These are phyloP conservation scores for Poeciliopsis gracilis DNA, from an alignment of 2,797 vertebrate species.

Conservation along the genomic window DNA sequence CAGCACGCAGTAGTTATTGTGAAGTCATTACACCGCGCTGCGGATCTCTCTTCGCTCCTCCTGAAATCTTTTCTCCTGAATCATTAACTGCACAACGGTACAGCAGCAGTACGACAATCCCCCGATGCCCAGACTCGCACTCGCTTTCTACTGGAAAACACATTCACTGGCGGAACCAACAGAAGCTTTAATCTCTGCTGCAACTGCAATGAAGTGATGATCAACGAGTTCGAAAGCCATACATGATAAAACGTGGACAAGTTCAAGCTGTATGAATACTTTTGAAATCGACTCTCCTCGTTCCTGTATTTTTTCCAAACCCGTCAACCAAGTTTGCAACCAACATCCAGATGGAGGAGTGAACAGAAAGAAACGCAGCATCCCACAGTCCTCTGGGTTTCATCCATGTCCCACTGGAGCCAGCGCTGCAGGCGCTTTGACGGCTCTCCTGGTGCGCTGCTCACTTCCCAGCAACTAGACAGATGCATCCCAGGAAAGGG, in stretches of 20 bases:
- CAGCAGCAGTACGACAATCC: background rate
- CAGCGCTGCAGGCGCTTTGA: constrained; percentile 30
- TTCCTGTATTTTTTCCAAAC: constrained; percentile 11
- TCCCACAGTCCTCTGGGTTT: constrained; percentile 42
- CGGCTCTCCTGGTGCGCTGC: constrained; percentile 35
- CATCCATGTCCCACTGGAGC: constrained; percentile 10
- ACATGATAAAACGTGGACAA: background rate
- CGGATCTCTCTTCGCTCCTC: constrained; percentile 33
- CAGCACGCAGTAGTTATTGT: constrained; percentile 49
- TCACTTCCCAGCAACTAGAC: constrained; percentile 38
- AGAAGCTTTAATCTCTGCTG: background rate
- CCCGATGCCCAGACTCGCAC: background rate
- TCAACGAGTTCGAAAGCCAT: background rate
- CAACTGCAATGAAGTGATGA: background rate
- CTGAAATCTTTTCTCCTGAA: background rate
- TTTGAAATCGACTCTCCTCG: background rate
- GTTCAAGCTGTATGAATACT: background rate
- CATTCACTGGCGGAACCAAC: background rate
- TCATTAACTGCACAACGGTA: background rate
- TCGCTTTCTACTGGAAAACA: background rate
- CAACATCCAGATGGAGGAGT: background rate
- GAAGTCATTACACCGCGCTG: constrained; percentile 45
- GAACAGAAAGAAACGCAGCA: constrained; percentile 16
- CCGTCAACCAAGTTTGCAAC: background rate
- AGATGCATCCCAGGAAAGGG: constrained; percentile 51